Conservation (phyloP, 2,888 invertebrate species). For the Andrena trimmerana region DNA sequence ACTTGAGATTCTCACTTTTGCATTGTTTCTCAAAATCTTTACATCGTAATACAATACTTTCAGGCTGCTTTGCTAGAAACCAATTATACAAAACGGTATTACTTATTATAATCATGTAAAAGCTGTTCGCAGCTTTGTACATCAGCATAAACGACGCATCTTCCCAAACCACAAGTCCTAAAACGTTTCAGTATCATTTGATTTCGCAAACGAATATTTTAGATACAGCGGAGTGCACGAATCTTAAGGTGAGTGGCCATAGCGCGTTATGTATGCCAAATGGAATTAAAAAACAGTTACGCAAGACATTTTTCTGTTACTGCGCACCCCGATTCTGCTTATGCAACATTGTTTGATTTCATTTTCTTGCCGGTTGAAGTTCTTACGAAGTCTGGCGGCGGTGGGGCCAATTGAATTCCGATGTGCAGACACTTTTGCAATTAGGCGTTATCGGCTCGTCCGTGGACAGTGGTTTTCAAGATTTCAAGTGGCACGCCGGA, state of each 20-base stretch:
- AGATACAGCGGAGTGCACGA: no score
- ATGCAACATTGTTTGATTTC: conserved; percentile 36
- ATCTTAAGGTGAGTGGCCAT: conserved; percentile 10
- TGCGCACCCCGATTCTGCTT: background rate
- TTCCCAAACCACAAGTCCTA: no score
- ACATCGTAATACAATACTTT: no score
- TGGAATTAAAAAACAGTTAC: conserved; percentile 25
- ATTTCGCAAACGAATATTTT: no score
- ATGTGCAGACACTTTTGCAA: conserved; percentile 4
- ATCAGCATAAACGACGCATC: no score
- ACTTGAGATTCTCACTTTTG: no score
- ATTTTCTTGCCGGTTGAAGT: conserved; percentile 9
- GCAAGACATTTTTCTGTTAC: conserved; percentile 47
- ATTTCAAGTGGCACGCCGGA: conserved; percentile 8
- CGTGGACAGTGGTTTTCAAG: conserved; percentile 7
- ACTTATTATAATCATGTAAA: no score
- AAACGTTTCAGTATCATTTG: no score
- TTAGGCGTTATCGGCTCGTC: conserved; percentile 14
- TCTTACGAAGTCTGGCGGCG: background rate
- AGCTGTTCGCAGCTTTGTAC: no score
- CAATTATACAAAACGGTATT: no score
- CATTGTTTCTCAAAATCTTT: no score
- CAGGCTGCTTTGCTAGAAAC: no score
- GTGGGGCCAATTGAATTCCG: conserved; percentile 3
- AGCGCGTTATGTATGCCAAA: conserved; percentile 33